Conservation (phyloP, 2,113 vertebrate species). For the Labeo catla region DNA sequence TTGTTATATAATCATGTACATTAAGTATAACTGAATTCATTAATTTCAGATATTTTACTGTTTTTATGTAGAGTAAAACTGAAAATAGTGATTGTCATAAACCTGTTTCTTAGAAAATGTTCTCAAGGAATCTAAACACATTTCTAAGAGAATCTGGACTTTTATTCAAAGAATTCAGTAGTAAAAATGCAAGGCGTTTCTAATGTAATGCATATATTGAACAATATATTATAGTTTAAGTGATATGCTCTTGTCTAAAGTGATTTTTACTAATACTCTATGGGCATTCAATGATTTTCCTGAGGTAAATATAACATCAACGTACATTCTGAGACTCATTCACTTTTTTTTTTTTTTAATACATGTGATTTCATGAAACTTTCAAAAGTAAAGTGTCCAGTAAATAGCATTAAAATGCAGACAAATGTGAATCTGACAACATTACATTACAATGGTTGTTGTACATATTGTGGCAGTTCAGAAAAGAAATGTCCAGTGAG, state of each 20-base stretch:
- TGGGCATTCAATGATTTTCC: not conserved
- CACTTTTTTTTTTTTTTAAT: not conserved
- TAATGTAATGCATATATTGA: not conserved
- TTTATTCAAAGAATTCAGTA: not conserved
- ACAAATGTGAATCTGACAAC: not conserved
- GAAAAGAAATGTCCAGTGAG: not conserved
- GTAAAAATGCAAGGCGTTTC: not conserved
- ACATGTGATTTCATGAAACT: too few relatives aligned
- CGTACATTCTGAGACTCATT: not conserved
- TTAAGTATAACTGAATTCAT: not conserved
- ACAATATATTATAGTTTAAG: not conserved
- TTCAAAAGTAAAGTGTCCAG: not conserved
- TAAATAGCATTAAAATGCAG: not conserved
- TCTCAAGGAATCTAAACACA: not conserved
- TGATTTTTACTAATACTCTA: not conserved
- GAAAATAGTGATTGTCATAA: not conserved
- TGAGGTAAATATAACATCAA: too few relatives aligned
- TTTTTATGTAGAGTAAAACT: not conserved
- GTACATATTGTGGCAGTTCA: not conserved
- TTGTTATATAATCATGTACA: not conserved
- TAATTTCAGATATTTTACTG: not conserved
- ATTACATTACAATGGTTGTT: not conserved
- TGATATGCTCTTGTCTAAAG: not conserved
- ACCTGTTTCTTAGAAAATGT: not conserved
- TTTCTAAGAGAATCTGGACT: not conserved